phyloP scores from a whole-genome alignment of 2,888 invertebrate species.

The Leptopilina myrica region DNA sequence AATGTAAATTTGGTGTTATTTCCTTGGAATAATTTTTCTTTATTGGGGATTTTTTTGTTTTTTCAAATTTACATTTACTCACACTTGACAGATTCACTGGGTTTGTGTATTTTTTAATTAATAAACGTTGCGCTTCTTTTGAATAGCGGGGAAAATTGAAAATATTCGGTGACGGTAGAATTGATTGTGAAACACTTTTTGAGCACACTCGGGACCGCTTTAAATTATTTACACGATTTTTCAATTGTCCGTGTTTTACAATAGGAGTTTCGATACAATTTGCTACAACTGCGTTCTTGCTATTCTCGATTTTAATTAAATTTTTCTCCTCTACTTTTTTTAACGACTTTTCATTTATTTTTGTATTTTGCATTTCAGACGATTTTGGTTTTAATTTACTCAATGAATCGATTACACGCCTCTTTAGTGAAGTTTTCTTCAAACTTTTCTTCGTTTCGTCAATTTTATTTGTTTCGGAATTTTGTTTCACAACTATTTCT shows the following conservation, averaged over 20 bases:
- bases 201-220: slow-evolving; percentile 50
- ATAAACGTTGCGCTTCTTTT: slow-evolving; percentile 23
- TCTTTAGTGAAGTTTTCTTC: background rate
- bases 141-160: slow-evolving; percentile 42
- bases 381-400: slow-evolving; percentile 3
- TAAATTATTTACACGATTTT: background rate
- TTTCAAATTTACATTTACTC: slow-evolving; percentile 53
- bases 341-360: background rate
- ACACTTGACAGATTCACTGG: background rate
- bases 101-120: slow-evolving; percentile 2
- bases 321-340: background rate
- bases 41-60: slow-evolving; percentile 54
- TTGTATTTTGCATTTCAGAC: background rate
- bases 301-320: background rate
- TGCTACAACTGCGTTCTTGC: background rate
- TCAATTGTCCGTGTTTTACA: background rate
- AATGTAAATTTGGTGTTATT: background rate
- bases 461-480: background rate
- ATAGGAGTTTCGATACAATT: background rate
- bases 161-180: slow-evolving; percentile 56
- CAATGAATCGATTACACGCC: background rate
- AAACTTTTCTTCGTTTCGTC: background rate
- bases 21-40: slow-evolving; percentile 42
- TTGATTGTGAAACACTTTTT: slow-evolving; percentile 57
- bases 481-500: background rate